Conservation (phyloP, 23 tunicate genomes). For the Clavelina lepadiformis region DNA sequence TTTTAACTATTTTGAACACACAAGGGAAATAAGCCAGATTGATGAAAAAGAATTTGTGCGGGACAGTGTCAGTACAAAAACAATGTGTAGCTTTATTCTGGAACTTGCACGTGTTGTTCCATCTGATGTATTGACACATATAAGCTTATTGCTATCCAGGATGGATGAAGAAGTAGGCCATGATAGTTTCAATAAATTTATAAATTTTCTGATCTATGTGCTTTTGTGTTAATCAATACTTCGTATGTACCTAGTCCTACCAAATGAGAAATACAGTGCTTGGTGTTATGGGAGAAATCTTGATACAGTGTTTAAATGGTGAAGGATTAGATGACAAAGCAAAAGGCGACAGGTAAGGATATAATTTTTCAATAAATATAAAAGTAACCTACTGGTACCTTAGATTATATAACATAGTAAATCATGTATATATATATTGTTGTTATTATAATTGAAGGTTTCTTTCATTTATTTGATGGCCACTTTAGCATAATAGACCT, state of each 20-base stretch:
- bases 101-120: slow-evolving; percentile 55
- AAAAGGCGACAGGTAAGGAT: slow-evolving; percentile 53
- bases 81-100: slow-evolving; percentile 52
- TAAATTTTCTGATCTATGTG: too few species aligned
- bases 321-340: slow-evolving; percentile 74
- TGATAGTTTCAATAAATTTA: too few species aligned
- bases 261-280: slow-evolving; percentile 72
- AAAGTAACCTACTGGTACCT: too few species aligned
- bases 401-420: too few species aligned
- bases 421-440: too few species aligned
- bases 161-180: slow-evolving; percentile 71
- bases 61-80: slow-evolving; percentile 55
- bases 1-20: not conserved
- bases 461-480: too few species aligned
- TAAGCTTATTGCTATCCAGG: slow-evolving; percentile 42
- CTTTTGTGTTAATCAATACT: too few species aligned
- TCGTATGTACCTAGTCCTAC: slow-evolving; percentile 56
- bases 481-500: too few species aligned
- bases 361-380: too few species aligned
- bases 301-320: slow-evolving; percentile 51
- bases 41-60: slow-evolving; percentile 68
- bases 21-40: slow-evolving; percentile 67
- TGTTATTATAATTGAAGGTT: too few species aligned
- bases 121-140: slow-evolving; percentile 36
- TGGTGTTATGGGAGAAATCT: slow-evolving; percentile 54